Conservation (phyloP, 2,113 vertebrate species). For the Tapirus terrestris region DNA sequence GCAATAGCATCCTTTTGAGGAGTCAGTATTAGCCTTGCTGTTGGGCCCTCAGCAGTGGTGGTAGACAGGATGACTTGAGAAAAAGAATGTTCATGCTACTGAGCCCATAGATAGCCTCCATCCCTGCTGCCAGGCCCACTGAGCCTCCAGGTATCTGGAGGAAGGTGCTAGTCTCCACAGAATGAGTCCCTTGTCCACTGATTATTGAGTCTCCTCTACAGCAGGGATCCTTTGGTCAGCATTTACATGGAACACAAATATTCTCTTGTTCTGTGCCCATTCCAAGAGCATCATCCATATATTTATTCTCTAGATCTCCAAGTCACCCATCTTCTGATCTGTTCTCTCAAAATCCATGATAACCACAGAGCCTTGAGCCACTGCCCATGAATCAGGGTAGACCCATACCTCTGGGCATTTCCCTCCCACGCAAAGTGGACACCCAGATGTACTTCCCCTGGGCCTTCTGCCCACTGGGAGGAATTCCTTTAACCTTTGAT, state of each 20-base stretch:
- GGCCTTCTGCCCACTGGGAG: background rate
- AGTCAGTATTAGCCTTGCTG: background rate
- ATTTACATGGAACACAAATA: background rate
- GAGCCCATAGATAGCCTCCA: background rate
- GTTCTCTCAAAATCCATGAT: background rate
- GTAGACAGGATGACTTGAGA: background rate
- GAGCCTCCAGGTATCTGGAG: background rate
- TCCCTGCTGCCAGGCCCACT: accelerated
- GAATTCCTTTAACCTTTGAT: background rate
- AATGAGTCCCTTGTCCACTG: background rate
- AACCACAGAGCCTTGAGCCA: background rate
- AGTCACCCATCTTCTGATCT: background rate
- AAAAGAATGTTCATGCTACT: background rate
- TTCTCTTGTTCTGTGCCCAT: background rate
- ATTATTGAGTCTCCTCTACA: background rate
- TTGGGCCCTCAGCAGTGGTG: background rate
- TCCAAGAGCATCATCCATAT: too few species aligned
- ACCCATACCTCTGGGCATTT: background rate
- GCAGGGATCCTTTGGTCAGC: too few species aligned
- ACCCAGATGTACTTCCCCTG: background rate
- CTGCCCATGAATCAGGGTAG: background rate
- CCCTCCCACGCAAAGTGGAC: background rate
- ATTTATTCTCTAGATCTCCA: too few species aligned
- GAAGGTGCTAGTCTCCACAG: background rate
- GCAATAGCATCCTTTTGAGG: background rate